phyloP scores from a whole-genome alignment of 1,140 invertebrate species.

The Bradynema listronoti region DNA sequence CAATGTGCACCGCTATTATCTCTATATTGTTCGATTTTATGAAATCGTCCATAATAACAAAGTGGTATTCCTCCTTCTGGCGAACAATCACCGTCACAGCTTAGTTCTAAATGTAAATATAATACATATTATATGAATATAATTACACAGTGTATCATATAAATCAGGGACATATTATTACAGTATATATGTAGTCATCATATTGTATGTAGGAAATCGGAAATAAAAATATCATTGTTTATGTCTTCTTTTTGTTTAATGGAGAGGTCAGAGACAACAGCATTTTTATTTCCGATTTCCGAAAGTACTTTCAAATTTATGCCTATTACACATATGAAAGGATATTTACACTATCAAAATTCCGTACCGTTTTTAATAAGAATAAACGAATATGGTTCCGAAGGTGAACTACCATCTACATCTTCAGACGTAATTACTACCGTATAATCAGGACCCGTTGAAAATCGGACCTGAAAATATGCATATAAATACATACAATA shows the following conservation, averaged over 20 bases:
- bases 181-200: too few species aligned
- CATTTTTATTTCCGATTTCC: too few species aligned
- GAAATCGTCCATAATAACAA: constrained; percentile 34
- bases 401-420: constrained; percentile 33
- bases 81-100: constrained; percentile 30
- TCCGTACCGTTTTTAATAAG: constrained; percentile 30
- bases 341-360: too few species aligned
- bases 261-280: too few species aligned
- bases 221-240: too few species aligned
- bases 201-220: too few species aligned
- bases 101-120: constrained; percentile 41
- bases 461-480: constrained; percentile 24
- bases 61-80: constrained; percentile 31
- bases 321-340: constrained; percentile 13
- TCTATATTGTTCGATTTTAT: constrained; percentile 41
- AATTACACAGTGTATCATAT: too few species aligned
- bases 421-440: constrained; percentile 31
- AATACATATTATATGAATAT: too few species aligned
- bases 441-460: constrained; percentile 23
- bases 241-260: too few species aligned
- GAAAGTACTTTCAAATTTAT: constrained; percentile 19
- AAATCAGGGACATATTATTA: too few species aligned
- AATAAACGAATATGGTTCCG: constrained; percentile 28
- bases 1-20: constrained; percentile 39
- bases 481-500: too few species aligned